Base-by-base conservation (phyloP, 2,113 vertebrate genomes). In the Hiodon alosoides region DNA sequence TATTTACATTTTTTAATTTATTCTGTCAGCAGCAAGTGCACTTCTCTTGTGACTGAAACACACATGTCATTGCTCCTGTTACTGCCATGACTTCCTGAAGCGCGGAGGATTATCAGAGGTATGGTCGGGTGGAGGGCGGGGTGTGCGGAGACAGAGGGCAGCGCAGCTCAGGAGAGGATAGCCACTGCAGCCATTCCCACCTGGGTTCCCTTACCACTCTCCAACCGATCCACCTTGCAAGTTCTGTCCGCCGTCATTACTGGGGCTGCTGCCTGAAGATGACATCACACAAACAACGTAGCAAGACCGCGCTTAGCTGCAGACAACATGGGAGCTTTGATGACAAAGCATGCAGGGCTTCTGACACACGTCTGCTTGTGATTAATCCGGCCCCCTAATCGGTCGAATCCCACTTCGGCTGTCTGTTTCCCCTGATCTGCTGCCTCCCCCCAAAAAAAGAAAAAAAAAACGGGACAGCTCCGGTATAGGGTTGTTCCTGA, bases 11-110 rank as follows among this genome's bases (percentile, higher is more conserved):
- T 66, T 48, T 66, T 46, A 47, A 17, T 87, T 84, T 74, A 78
- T 79, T 83, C 82, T 83, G 75, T 87, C 81, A 78, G 84, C 80
- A 87, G 86, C 86, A 88, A 88, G 81, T 84, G 79, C 88, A 90
- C 70, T 81, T 85, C 73, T 78, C 80, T 77, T 59, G n/a, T 79
- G 76, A 81, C 77, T 75, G 71, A 86, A 83, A 87, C 83, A 82
- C 85, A 89, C 86, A 87, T 87, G 83, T 84, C 72, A 77, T 69
- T 74, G 83, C 79, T 78, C 81, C 70, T 73, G 57, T 73, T 74
- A 82, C 83, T 79, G 77, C 83, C 86, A 84, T 76, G 89, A 86
- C 83, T 91, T 85, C 90, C 82, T 61, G 81, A 74, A 81, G 79
- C 81, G 81, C 78, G 6, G 5, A 64, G 54, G 14, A 47, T 58